These are phyloP conservation scores for Meteorus colon DNA, from an alignment of 2,888 invertebrate species.

Conservation along the genomic window DNA sequence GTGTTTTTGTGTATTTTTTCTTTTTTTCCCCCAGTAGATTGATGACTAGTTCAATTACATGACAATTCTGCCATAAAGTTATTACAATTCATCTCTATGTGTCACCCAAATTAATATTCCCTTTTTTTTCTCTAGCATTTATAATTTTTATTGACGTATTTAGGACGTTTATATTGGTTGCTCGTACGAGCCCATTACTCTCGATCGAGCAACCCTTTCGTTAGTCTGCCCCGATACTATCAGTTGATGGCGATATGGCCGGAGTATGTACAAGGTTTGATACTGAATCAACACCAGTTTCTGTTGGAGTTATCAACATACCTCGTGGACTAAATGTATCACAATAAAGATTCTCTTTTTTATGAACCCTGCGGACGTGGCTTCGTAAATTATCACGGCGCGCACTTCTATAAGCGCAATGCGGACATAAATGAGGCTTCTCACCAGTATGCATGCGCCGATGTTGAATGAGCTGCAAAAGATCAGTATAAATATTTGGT, in stretches of 20 bases:
- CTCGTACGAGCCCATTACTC: constrained; percentile 41
- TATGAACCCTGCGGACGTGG: constrained; percentile 76
- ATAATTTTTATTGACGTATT: constrained; percentile 63
- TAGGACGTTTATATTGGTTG: constrained; percentile 61
- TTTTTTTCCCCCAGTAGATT: not conserved
- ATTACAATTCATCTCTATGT: constrained; percentile 19
- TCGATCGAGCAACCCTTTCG: constrained; percentile 49
- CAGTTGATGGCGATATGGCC: constrained; percentile 64
- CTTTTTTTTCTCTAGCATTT: constrained; percentile 47
- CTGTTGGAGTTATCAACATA: constrained; percentile 70
- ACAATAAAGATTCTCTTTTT: constrained; percentile 76
- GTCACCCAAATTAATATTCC: not conserved
- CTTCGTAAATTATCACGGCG: constrained; percentile 76
- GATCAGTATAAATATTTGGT: constrained; percentile 10
- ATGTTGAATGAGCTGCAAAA: constrained; percentile 75
- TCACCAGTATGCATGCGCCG: constrained; percentile 77
- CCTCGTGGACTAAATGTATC: constrained; percentile 77
- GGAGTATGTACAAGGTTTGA: constrained; percentile 56
- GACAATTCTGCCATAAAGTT: not conserved
- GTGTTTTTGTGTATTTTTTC: too few relatives aligned
- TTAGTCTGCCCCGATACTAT: constrained; percentile 63
- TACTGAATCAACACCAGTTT: constrained; percentile 37
- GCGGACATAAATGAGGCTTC: constrained; percentile 76
- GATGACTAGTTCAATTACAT: not conserved
- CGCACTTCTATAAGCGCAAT: constrained; percentile 76